These are phyloP conservation scores for Heptranchias perlo DNA, from an alignment of 2,113 vertebrate species.

Conservation along the genomic window DNA sequence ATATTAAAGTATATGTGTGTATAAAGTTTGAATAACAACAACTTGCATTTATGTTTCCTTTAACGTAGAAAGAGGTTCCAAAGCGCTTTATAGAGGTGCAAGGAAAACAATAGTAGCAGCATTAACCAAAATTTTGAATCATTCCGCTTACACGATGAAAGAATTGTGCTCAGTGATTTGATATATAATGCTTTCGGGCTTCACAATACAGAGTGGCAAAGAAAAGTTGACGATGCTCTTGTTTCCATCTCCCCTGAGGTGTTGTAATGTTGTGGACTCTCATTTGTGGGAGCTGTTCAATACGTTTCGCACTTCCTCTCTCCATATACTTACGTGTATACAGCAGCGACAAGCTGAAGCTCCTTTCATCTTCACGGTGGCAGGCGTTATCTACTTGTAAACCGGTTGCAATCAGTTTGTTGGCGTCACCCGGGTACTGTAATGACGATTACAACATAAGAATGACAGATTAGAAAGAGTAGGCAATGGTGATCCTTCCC, in stretches of 20 bases:
- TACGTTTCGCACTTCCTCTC: constrained; percentile 31
- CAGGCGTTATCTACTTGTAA: constrained; percentile 79
- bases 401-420: constrained; percentile 74
- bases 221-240: constrained; percentile 24
- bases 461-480: constrained; percentile 93
- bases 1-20: background rate
- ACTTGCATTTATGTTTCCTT: background rate
- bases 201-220: background rate
- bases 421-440: constrained; percentile 92
- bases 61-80: background rate
- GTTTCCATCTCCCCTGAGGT: constrained; percentile 20
- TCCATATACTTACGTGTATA: constrained; percentile 1
- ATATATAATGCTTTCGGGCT: background rate
- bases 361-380: constrained; percentile 68
- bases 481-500: constrained; percentile 96
- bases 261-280: constrained; percentile 29
- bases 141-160: background rate
- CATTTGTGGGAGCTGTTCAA: constrained; percentile 30
- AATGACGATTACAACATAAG: constrained; percentile 88
- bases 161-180: background rate
- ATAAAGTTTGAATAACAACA: background rate
- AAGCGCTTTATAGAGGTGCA: background rate
- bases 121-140: background rate
- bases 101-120: background rate
- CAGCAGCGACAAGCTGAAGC: constrained; percentile 63